These are phyloP conservation scores for Actias luna DNA, from an alignment of 2,888 invertebrate genomes.

Conservation along the genomic window DNA sequence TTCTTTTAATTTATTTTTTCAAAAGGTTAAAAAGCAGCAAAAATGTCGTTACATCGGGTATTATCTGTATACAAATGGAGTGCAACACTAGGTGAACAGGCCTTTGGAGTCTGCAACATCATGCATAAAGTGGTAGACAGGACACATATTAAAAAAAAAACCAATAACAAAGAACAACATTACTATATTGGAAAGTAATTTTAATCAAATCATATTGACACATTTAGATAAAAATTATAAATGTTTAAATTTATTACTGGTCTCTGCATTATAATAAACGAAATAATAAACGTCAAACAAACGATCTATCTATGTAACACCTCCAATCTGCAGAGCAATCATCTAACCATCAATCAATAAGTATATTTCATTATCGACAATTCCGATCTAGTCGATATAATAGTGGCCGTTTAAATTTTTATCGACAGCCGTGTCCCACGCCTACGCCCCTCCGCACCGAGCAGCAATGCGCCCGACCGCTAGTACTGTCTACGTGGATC, in stretches of 20 bases:
- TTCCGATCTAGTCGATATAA: constrained; percentile 15
- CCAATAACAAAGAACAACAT: no score
- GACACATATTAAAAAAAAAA: no score
- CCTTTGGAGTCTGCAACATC: no score
- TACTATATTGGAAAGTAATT: no score
- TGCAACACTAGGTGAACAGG: no score
- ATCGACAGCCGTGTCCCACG: constrained; percentile 12
- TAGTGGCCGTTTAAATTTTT: constrained; percentile 10
- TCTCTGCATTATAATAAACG: not conserved
- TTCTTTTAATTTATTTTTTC: no score
- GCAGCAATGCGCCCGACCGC: not conserved
- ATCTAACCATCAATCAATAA: constrained; percentile 15
- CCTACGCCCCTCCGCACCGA: not conserved
- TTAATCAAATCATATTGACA: not conserved
- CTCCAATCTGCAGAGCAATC: constrained; percentile 9
- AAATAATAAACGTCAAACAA: not conserved
- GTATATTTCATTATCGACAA: constrained; percentile 13
- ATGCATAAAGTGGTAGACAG: no score
- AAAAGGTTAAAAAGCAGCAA: no score
- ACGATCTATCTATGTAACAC: constrained; percentile 5
- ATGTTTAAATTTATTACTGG: not conserved
- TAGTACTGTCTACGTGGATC: not conserved
- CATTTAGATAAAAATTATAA: not conserved
- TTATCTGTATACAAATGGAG: no score
- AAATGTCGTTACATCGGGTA: no score